Evolutionary conservation across 2,113 vertebrate genomes (phyloP), one percentile per base, ranked within the genome.

Genomic region (Bos indicus): DNA sequence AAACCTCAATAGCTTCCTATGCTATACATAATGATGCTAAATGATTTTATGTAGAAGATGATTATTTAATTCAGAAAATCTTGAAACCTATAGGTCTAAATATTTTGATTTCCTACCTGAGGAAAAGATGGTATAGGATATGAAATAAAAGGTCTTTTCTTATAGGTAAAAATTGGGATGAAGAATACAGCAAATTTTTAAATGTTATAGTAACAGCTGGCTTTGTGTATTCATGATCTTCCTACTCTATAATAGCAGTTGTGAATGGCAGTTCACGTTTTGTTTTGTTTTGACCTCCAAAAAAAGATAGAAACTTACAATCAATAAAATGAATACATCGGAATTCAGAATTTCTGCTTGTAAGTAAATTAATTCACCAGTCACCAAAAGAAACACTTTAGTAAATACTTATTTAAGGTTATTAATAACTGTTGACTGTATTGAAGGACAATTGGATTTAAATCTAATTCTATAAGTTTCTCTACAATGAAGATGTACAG

Each of bases 61-160:
- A 77, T 74, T 64, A 57, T 77, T 85, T 90, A 19, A 90, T 67
- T 92, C 88, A 59, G 77, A 84, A 92, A 94, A 85, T 84, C 57
- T 94, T 62, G 28, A 88, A 94, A 85, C 88, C 12, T 40, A 59
- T 26, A 96, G 23, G n/a, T 52, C 57, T 92, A 86, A 94, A 57
- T 96, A 82, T 74, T 90, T 96, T 96, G 40, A 86, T 54, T 52
- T 92, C 17, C 26, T 94, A 71, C 94, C 92, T 56, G 25, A 62
- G 16, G 25, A 74, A 56, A 77, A 81, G 17, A 54, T 71, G 83
- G 6, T 19, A 86, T 60, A 90, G 23, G 52, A 77, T 54, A 90
- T 62, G 21, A 74, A 80, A 90, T 84, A 15, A 67, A 91, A 80
- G 8, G 17, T 30, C 1, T 87, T 86, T 94, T 80, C 7, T 11